A percentile compares a stretch with the other conserved stretches of the same genome.
phyloP scores from a whole-genome alignment of 1,140 invertebrate genomes.

The Bombus balteatus region DNA sequence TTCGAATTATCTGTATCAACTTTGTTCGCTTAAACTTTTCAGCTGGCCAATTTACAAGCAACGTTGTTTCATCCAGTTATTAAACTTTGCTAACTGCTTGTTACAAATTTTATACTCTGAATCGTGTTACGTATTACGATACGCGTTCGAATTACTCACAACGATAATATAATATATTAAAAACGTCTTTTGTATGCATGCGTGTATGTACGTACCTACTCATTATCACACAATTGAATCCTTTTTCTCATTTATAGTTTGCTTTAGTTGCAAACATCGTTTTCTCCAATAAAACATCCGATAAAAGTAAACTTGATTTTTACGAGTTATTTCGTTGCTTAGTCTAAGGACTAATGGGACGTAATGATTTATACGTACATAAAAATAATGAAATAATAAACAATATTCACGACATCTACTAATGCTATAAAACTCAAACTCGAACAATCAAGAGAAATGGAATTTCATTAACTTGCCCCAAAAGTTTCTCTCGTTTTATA shows the following conservation, averaged over 20 bases:
- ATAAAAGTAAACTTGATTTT: not conserved
- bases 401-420: no score
- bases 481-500: no score
- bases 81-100: not conserved
- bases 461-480: not conserved
- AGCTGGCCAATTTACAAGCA: not conserved
- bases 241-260: not conserved
- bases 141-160: no score
- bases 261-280: not conserved
- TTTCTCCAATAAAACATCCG: not conserved
- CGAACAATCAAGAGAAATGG: not conserved
- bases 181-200: no score
- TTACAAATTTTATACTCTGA: not conserved
- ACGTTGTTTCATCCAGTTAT: not conserved
- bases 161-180: no score
- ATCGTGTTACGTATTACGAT: no score
- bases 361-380: not conserved
- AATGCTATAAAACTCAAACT: no score
- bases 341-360: no score
- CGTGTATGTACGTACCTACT: not conserved
- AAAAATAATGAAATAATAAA: not conserved
- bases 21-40: no score
- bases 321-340: not conserved
- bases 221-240: not conserved
- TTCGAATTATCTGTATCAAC: not conserved